phyloP scores from a whole-genome alignment of 2,888 invertebrate species.

The Leptodirus hochenwartii region DNA sequence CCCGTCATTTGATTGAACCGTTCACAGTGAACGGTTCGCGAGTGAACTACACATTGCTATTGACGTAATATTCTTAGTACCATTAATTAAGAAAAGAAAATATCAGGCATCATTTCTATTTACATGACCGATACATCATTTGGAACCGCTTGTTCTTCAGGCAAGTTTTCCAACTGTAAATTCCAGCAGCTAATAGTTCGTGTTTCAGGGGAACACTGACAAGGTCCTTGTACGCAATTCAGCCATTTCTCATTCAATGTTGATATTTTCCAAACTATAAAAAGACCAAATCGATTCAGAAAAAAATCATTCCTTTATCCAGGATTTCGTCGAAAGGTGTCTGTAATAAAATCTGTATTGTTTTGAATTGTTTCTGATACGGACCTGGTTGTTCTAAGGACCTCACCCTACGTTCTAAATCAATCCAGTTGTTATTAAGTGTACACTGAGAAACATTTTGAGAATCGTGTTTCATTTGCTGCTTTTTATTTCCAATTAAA shows the following conservation, averaged over 20 bases:
- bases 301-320: not conserved
- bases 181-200: constrained; percentile 52
- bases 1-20: too few relatives aligned
- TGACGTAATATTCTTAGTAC: too few relatives aligned
- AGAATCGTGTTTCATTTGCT: too few relatives aligned
- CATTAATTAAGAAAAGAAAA: too few relatives aligned
- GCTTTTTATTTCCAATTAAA: too few relatives aligned
- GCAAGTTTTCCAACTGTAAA: constrained; percentile 37
- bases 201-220: constrained; percentile 44
- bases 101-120: too few relatives aligned
- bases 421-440: constrained; percentile 31
- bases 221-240: constrained; percentile 38
- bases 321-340: too few relatives aligned
- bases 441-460: constrained; percentile 17
- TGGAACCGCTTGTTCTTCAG: constrained; percentile 41
- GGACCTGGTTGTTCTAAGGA: constrained; percentile 53
- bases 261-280: not conserved
- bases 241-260: constrained; percentile 37
- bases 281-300: constrained; percentile 5
- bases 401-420: constrained; percentile 42
- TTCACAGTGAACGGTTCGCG: too few relatives aligned
- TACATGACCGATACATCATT: constrained; percentile 45
- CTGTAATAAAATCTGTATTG: constrained; percentile 3
- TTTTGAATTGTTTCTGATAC: too few relatives aligned
- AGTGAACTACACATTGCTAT: too few relatives aligned